Evolutionary conservation across 2,888 invertebrate genomes (phyloP), one percentile per base, ranked within the genome.

Genomic region (Conchocele bisecta): DNA sequence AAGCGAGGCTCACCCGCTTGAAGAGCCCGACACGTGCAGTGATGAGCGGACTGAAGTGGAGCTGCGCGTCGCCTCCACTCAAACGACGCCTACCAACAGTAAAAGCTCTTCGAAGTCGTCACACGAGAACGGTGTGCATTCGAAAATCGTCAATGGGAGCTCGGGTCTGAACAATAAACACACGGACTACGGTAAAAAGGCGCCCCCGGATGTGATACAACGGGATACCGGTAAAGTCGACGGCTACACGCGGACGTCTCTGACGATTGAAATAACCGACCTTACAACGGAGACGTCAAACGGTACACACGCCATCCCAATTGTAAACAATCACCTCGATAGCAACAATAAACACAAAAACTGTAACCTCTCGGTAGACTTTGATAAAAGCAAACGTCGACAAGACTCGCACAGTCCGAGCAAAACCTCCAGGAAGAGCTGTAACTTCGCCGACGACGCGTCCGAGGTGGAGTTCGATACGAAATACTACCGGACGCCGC

Each of bases 21-120:
- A 75, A 0, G 77, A 71, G n/a, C 56, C 46, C 15, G 77, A 77
- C 9, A 29, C 20, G 2, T 17, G 26, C n/a, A 77, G 77, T 31
- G 77, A 74, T 2, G 71, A 77, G 7, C 69, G 56, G 51, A 71
- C 73, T 15, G 74, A 77, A 20, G 68, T 77, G 15, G 77, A 77
- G 48, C 35, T 74, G 6, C 61, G 61, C 29, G 77, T 68, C 9
- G 74, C 71, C 11, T 74, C 77, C 22, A 77, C 77, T 5, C 77
- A 77, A 65, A 77, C 77, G 4, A 70, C 77, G 2, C 73, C 73
- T n/a, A 50, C 60, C 15, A 74, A 60, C 33, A 56, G 24, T 22
- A 72, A 65, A 31, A 26, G n/a, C 11, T 28, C 39, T 7, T 41
- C 56, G 17, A 15, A 24, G 11, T 24, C 28, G 15, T 29, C 13